Base-by-base conservation (phyloP, 2,888 invertebrate species). In the Metalampra italica region DNA sequence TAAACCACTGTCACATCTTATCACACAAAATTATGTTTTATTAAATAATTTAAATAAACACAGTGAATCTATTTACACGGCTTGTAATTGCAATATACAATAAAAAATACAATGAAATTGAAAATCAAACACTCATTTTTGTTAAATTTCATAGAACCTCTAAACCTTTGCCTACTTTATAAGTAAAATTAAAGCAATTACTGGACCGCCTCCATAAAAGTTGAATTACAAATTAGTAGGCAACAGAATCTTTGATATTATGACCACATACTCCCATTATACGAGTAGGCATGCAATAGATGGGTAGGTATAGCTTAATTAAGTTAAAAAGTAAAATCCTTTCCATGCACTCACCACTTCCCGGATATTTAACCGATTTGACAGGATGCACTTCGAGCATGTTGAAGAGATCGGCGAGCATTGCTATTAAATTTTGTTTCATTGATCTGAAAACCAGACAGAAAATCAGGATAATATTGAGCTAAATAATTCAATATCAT, bases 331-430 rank as follows among this genome's bases (percentile, higher is more conserved):
- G 39, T 47, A n/a, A 39, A 43, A n/a, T 11, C 3, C 5, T 38
- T 9, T 8, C 46, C 11, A 34, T 22, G 53, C 59, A 87, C 89
- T 86, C 67, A 86, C 87, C 85, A 80, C 92, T 93, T 58, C 94
- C 95, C 4, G 96, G 96, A 79, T 94, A 93, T 70, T 95, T 93
- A 56, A 97, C 96, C 71, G 95, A 95, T 78, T 95, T 95, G 38
- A 95, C 95, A 14, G 97, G 97, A 82, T 97, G 96, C 57, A 98
- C 96, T 91, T 98, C 98, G 77, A 98, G 91, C 68, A 96, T 92
- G 83, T 96, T 97, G 87, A 98, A 98, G 69, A 98, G 92, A 84
- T 98, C 98, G 51, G 98, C 97, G 63, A 98, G 91, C 90, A 98
- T 94, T 50, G 96, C 96, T 66, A 97, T 92, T 77, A 98, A 90